A percentile compares a stretch with the other conserved stretches of the same genome.
Conservation (phyloP, 2,797 vertebrate species). For the Sorex maritimensis region DNA sequence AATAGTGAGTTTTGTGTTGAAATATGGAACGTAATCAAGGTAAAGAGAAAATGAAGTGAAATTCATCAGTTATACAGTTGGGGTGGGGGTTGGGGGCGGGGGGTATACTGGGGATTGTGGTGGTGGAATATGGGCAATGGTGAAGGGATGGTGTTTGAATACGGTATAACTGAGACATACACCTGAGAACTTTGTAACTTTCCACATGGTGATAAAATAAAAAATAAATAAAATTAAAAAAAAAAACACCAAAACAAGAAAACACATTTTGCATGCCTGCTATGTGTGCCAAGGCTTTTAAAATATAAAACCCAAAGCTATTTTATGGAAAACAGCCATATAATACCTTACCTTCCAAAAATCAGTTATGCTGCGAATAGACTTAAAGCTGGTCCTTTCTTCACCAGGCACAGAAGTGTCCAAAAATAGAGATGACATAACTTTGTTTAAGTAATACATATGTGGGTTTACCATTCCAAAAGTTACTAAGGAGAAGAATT, state of each 20-base stretch:
- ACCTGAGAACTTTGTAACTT: no score
- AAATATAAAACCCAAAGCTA: slow-evolving; percentile 53
- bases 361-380: slow-evolving; percentile 83
- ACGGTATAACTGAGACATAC: no score
- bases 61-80: no score
- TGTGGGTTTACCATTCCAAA: slow-evolving; percentile 88
- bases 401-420: slow-evolving; percentile 74
- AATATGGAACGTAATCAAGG: no score
- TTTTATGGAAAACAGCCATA: background rate
- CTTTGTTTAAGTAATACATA: slow-evolving; percentile 88
- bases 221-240: no score
- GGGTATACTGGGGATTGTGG: no score
- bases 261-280: slow-evolving; percentile 42
- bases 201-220: no score
- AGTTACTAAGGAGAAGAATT: slow-evolving; percentile 82
- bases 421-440: slow-evolving; percentile 88
- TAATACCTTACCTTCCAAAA: slow-evolving; percentile 89
- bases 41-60: no score
- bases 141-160: no score
- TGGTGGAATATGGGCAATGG: no score
- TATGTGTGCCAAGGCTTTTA: background rate
- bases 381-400: slow-evolving; percentile 73
- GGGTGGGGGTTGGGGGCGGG: no score
- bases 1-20: no score
- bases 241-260: slow-evolving; percentile 28